Conservation (phyloP, 2,888 invertebrate species). For the Phania funesta region DNA sequence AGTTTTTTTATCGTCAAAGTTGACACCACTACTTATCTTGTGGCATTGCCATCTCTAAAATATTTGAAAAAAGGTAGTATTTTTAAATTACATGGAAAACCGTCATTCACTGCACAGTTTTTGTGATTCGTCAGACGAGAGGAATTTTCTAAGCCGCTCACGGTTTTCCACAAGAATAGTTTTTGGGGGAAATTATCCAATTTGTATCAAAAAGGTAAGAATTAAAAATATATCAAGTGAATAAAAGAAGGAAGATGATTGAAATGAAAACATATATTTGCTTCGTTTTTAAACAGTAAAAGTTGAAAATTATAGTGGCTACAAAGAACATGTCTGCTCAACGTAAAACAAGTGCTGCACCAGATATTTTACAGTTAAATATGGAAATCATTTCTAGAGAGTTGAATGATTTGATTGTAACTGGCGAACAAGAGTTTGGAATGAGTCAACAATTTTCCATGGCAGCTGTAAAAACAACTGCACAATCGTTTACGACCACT, state of each 20-base stretch:
- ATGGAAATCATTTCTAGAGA: constrained; percentile 67
- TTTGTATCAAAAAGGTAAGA: constrained; percentile 17
- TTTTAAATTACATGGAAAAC: constrained; percentile 48
- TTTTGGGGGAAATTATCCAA: neutral
- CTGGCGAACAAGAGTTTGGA: constrained; percentile 21
- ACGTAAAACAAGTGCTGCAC: constrained; percentile 2
- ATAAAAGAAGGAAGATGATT: neutral
- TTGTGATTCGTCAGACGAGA: constrained; percentile 39
- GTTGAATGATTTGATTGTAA: constrained; percentile 54
- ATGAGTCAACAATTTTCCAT: neutral
- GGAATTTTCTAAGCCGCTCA: neutral
- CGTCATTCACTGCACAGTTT: too few species aligned
- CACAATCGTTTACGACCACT: neutral
- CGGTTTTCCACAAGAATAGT: neutral
- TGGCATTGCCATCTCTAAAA: constrained; percentile 32
- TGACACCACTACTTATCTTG: neutral
- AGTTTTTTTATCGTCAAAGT: too few species aligned
- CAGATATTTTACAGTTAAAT: constrained; percentile 58
- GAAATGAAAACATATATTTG: neutral
- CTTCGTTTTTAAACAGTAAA: neutral
- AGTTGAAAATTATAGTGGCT: neutral
- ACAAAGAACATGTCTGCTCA: constrained; percentile 17
- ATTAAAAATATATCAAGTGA: neutral
- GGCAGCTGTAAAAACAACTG: neutral
- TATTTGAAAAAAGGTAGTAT: constrained; percentile 1